A percentile compares a stretch with the other conserved stretches of the same genome.
Conservation (phyloP, 53 echinoderm and acorn worm genomes). For the Pentamera pediparva region DNA sequence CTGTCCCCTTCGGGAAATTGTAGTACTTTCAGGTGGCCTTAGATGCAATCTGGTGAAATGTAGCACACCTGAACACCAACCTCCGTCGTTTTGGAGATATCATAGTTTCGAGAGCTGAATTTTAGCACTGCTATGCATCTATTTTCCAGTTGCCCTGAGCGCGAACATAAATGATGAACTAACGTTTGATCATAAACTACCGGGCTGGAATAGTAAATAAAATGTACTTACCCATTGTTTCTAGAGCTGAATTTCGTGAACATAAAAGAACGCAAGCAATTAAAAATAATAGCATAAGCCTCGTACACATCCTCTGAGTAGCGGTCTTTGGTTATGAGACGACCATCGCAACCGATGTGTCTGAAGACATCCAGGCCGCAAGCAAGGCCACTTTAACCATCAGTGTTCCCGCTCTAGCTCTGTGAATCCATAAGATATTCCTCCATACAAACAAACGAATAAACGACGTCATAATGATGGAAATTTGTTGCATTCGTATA, state of each 20-base stretch:
- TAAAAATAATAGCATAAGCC: conserved; percentile 26
- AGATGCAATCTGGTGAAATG: too few relatives aligned
- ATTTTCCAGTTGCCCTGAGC: too few relatives aligned
- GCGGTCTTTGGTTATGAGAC: conserved; percentile 1
- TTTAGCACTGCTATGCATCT: too few relatives aligned
- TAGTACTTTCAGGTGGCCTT: too few relatives aligned
- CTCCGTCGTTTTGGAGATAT: too few relatives aligned
- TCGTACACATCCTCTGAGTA: conserved; percentile 32
- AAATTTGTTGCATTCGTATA: too few relatives aligned
- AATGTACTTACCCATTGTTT: conserved; percentile 30
- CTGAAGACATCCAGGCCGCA: conserved; percentile 1
- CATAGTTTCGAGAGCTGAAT: too few relatives aligned
- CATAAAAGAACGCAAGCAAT: conserved; percentile 33
- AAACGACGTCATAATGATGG: not conserved
- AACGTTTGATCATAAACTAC: too few relatives aligned
- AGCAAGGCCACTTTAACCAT: not conserved
- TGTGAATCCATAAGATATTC: not conserved
- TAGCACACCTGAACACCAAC: too few relatives aligned
- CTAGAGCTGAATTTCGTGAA: conserved; percentile 23
- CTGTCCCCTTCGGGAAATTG: too few relatives aligned
- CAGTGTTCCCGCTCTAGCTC: not conserved
- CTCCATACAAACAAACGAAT: not conserved
- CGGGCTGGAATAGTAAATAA: not conserved
- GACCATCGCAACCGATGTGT: conserved; percentile 9
- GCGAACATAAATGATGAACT: too few relatives aligned